Conservation (phyloP, 2,797 vertebrate genomes). For the Pseudochirops cupreus region DNA sequence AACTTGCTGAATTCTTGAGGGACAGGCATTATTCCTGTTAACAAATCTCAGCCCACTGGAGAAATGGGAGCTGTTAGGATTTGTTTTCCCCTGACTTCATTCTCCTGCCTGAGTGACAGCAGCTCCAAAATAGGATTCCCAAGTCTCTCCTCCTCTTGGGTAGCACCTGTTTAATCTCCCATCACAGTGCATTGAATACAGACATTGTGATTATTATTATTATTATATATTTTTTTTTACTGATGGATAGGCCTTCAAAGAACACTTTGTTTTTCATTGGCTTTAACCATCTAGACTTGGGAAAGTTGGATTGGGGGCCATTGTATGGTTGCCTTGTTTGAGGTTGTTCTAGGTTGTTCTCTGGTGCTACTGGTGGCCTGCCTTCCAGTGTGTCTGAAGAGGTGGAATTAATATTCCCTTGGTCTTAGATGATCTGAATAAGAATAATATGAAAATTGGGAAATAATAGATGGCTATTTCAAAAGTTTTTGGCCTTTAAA, state of each 20-base stretch:
- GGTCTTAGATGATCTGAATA: slow-evolving; percentile 43
- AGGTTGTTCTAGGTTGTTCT: slow-evolving; percentile 33
- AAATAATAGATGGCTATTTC: slow-evolving; percentile 48
- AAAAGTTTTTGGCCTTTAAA: slow-evolving; percentile 47
- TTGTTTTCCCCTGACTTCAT: slow-evolving; percentile 25
- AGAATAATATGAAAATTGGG: slow-evolving; percentile 59
- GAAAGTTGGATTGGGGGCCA: slow-evolving; percentile 25
- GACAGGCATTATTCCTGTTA: not conserved
- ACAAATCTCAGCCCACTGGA: not conserved
- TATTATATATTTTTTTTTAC: slow-evolving; percentile 36
- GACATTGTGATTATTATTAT: not conserved
- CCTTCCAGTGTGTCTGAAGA: slow-evolving; percentile 36
- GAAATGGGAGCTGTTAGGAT: not conserved
- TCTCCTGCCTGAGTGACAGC: not conserved
- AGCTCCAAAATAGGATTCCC: slow-evolving; percentile 23
- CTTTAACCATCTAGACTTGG: not conserved
- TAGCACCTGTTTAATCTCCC: not conserved
- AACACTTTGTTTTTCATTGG: not conserved
- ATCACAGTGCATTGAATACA: slow-evolving; percentile 12
- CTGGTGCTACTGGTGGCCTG: not conserved
- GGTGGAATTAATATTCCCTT: slow-evolving; percentile 43
- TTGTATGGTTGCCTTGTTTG: not conserved
- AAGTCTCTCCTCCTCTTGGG: not conserved
- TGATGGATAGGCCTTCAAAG: slow-evolving; percentile 10
- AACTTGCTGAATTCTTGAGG: slow-evolving; percentile 40